Evolutionary conservation across 2,797 vertebrate species (phyloP).

Genomic region (Miichthys miiuy): DNA sequence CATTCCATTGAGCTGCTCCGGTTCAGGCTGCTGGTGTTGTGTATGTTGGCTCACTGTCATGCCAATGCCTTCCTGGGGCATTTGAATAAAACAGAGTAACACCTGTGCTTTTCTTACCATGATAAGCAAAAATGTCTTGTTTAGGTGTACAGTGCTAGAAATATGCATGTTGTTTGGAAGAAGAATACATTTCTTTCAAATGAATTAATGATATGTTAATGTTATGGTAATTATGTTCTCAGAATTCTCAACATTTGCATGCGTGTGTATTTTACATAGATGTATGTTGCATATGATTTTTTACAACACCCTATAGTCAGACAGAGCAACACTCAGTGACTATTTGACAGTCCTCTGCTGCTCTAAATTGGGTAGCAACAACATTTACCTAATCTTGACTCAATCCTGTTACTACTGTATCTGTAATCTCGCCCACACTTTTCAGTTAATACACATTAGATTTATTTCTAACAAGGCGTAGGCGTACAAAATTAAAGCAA

Average conservation of each 20-base stretch:
- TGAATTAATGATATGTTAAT: conserved; percentile 9
- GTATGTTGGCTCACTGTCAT: too few relatives aligned
- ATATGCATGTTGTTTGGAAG: background rate
- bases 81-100: background rate
- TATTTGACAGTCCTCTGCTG: conserved; percentile 9
- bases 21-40: background rate
- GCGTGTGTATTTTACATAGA: background rate
- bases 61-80: background rate
- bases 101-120: background rate
- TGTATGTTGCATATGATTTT: background rate
- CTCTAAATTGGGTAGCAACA: conserved; percentile 41
- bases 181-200: background rate
- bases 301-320: background rate
- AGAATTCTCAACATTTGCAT: conserved; percentile 10
- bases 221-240: background rate
- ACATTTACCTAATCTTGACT: conserved; percentile 60
- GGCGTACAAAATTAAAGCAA: conserved; percentile 58
- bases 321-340: background rate
- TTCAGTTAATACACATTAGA: conserved; percentile 54
- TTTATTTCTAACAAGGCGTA: conserved; percentile 57
- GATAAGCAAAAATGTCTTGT: background rate
- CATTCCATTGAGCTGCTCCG: background rate
- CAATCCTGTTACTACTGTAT: conserved; percentile 57
- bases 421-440: conserved; percentile 67
- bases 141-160: background rate